Conservation (phyloP, 2,888 invertebrate genomes). For the Ptychoptera contaminata region DNA sequence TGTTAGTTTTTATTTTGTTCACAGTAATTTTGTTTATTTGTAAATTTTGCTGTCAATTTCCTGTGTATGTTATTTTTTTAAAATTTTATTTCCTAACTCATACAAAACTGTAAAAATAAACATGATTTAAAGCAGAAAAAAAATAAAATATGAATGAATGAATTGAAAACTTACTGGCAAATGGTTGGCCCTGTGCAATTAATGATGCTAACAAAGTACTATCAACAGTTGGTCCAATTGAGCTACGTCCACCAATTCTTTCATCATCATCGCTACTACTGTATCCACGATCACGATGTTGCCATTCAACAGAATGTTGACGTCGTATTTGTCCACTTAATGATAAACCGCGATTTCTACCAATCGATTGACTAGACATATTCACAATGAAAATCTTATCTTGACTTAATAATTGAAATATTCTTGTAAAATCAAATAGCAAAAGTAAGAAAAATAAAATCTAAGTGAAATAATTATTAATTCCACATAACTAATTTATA, state of each 20-base stretch:
- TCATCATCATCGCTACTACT: slow-evolving; percentile 41
- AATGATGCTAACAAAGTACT: slow-evolving; percentile 40
- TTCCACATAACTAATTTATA: too few species aligned
- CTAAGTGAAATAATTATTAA: too few species aligned
- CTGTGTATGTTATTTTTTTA: not conserved
- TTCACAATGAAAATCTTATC: slow-evolving; percentile 6
- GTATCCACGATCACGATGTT: slow-evolving; percentile 34
- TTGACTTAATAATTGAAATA: not conserved
- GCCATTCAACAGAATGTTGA: slow-evolving; percentile 41
- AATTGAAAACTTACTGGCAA: slow-evolving; percentile 34
- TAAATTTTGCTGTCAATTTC: not conserved
- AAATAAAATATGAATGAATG: too few species aligned
- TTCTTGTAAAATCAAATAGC: not conserved
- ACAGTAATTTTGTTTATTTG: slow-evolving; percentile 3
- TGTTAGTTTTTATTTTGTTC: too few species aligned
- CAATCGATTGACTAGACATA: slow-evolving; percentile 32
- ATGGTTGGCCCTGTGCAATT: slow-evolving; percentile 40
- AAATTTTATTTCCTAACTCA: too few species aligned
- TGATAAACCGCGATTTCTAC: slow-evolving; percentile 26
- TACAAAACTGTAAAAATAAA: too few species aligned
- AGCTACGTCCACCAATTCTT: slow-evolving; percentile 28
- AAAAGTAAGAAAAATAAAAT: too few species aligned
- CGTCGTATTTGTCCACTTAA: slow-evolving; percentile 31
- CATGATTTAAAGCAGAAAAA: too few species aligned
- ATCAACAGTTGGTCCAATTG: slow-evolving; percentile 27